A percentile compares a stretch with the other conserved stretches of the same genome.
Evolutionary conservation across 2,888 invertebrate species (phyloP).

Genomic region (Trissolcus japonicus): DNA sequence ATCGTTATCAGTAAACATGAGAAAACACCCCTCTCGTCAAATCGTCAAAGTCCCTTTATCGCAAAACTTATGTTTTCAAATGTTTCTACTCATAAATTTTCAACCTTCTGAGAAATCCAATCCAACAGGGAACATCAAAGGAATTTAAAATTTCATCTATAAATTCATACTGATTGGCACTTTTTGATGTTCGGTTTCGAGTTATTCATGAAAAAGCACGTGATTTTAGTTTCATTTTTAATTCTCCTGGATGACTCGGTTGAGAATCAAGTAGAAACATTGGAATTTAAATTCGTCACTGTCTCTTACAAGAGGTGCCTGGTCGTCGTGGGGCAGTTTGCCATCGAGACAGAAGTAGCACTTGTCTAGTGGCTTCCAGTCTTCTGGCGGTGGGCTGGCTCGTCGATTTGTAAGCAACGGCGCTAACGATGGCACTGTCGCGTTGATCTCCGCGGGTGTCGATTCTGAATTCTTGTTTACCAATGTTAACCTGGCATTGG

Average conservation of each 20-base stretch:
- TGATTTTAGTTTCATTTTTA: neutral
- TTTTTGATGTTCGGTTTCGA: neutral
- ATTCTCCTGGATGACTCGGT: neutral
- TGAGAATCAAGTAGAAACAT: neutral
- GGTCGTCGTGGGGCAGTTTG: constrained; percentile 80
- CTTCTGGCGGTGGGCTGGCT: constrained; percentile 77
- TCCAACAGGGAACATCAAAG: neutral
- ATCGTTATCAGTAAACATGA: constrained; percentile 29
- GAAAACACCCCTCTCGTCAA: constrained; percentile 10
- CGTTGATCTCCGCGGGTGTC: constrained; percentile 60
- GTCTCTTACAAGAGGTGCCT: constrained; percentile 79
- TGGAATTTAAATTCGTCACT: neutral
- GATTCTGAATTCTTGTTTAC: constrained; percentile 65
- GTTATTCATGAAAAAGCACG: neutral
- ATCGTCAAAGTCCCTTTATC: constrained; percentile 30
- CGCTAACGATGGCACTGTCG: constrained; percentile 61
- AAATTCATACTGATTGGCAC: neutral
- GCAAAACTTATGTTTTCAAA: constrained; percentile 36
- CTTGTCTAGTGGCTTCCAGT: constrained; percentile 90
- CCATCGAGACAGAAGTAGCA: constrained; percentile 90
- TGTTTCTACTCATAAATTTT: constrained; percentile 44
- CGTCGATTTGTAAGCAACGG: constrained; percentile 69
- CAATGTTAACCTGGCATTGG: constrained; percentile 51
- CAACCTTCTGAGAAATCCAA: constrained; percentile 9
- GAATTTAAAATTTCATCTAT: constrained; percentile 2